Evolutionary conservation across 2,888 invertebrate species (phyloP), one percentile per base, ranked within the genome.

Genomic region (Tethea ocularis): DNA sequence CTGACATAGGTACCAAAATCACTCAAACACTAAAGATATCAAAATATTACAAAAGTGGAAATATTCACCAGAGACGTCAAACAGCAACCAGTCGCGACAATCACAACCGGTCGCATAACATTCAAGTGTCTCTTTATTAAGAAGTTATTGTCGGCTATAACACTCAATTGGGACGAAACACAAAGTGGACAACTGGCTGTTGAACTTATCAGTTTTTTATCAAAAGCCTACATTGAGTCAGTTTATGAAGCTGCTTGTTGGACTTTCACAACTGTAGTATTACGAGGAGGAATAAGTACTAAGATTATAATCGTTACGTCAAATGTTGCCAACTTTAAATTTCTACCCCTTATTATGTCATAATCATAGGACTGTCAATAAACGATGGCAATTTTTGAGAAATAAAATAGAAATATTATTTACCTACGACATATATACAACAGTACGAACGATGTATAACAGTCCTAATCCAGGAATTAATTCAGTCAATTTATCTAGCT

Each of bases 91-190:
- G 52, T 38, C 6, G 36, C 22, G 4, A 33, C 53, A 33, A 53
- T 53, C 53, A 10, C 53, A 53, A 41, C 41, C 41, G 41, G 41
- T 41, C 46, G 10, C 46, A 46, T 46, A 20, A 46, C 46, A 46
- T 17, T 46, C 46, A 20, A 20, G 20, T 20, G 46, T 38, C 38
- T n/a, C 46, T 46, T 46, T 20, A 46, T 20, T 8, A 17, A 46
- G 8, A 46, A 10, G 8, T 46, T 20, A 20, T 20, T 10, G 20
- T 46, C 46, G 46, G n/a, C 46, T 10, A 46, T 46, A 46, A 46
- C 46, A 46, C 46, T 46, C 17, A 20, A 46, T 46, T 46, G 46
- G 46, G 46, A 46, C 20, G 7, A n/a, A n/a, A 20, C 20, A 46
- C 46, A 46, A 46, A 46, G 46, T 46, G 46, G 46, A 46, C 46